A percentile compares a stretch with the other conserved stretches of the same genome.
phyloP scores from a whole-genome alignment of 2,113 vertebrate species.

The Pluvialis apricaria region DNA sequence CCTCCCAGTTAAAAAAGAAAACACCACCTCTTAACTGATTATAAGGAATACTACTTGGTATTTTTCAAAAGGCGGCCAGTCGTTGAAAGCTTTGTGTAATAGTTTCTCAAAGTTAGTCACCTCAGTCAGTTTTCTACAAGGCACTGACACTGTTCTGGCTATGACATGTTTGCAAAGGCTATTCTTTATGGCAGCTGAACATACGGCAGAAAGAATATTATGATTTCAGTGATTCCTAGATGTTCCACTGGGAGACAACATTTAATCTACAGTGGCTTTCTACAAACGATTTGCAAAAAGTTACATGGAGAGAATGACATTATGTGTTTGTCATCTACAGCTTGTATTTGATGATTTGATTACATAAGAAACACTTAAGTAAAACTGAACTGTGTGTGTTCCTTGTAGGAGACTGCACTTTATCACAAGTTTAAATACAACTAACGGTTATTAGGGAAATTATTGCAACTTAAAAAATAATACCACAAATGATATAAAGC shows the following conservation, averaged over 20 bases:
- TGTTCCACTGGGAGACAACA: background rate
- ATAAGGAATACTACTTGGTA: background rate
- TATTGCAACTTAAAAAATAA: conserved; percentile 28
- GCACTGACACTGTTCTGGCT: background rate
- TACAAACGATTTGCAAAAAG: background rate
- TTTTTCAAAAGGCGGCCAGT: background rate
- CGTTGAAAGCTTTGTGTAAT: background rate
- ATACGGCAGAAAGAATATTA: background rate
- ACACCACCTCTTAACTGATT: background rate
- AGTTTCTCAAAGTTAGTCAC: background rate
- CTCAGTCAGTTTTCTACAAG: background rate
- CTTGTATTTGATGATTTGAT: background rate
- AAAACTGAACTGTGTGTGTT: background rate
- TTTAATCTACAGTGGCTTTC: background rate
- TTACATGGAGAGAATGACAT: background rate
- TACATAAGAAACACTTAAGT: background rate
- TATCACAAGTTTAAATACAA: conserved; percentile 3
- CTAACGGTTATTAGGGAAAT: conserved; percentile 35
- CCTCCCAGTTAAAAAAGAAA: background rate
- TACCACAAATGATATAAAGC: background rate
- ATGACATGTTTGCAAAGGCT: background rate
- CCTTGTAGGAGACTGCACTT: background rate
- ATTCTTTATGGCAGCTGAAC: background rate
- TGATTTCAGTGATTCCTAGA: background rate
- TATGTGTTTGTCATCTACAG: background rate